These are phyloP conservation scores for Trichopria drosophilae DNA, from an alignment of 2,888 invertebrate species.

Conservation along the genomic window DNA sequence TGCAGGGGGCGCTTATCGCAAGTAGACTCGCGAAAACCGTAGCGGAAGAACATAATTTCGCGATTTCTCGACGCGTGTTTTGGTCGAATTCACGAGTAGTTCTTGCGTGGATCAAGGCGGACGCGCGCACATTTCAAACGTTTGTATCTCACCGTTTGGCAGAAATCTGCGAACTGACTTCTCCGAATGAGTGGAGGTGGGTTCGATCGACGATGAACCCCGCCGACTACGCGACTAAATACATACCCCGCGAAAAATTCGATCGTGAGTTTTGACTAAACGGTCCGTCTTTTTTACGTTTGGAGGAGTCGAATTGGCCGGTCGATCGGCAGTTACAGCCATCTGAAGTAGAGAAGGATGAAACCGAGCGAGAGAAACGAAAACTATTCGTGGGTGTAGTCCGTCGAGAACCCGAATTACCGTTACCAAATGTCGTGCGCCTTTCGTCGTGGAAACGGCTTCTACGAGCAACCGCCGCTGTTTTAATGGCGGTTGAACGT, in stretches of 20 bases:
- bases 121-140: constrained; percentile 5
- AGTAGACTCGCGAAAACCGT: constrained; percentile 4
- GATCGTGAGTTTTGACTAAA: constrained; percentile 6
- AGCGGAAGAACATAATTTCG: constrained; percentile 9
- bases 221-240: constrained; percentile 9
- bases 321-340: too few relatives aligned
- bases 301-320: neutral
- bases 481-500: too few relatives aligned
- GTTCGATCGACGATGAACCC: constrained; percentile 11
- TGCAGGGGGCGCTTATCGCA: constrained; percentile 30
- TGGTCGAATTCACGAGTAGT: constrained; percentile 17
- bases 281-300: constrained; percentile 11
- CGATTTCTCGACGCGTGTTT: neutral
- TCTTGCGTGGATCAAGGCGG: constrained; percentile 11
- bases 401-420: too few relatives aligned
- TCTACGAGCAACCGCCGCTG: too few relatives aligned
- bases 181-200: constrained; percentile 11
- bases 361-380: too few relatives aligned
- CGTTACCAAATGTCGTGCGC: too few relatives aligned
- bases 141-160: constrained; percentile 9
- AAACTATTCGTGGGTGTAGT: too few relatives aligned
- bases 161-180: constrained; percentile 9
- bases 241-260: neutral
- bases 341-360: too few relatives aligned
- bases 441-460: too few relatives aligned